These are phyloP conservation scores for Acleris laterana DNA, from an alignment of 2,888 invertebrate species.

Conservation along the genomic window DNA sequence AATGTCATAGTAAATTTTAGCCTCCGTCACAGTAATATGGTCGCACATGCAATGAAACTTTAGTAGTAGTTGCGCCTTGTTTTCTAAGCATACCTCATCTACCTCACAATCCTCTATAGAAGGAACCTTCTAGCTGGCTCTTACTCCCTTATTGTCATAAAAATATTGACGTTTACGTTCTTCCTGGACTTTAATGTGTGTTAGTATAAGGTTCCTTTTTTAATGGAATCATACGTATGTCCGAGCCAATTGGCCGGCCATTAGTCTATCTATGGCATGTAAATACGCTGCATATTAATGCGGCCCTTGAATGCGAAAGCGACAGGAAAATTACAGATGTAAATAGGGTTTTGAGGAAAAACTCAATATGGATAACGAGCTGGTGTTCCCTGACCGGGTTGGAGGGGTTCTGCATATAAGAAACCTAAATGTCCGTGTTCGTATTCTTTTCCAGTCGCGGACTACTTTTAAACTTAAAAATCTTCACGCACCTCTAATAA, in stretches of 20 bases:
- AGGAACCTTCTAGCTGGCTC: not conserved
- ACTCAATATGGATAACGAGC: constrained; percentile 11
- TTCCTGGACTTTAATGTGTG: not conserved
- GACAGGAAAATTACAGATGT: constrained; percentile 52
- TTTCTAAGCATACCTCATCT: too few species aligned
- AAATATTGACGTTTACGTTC: not conserved
- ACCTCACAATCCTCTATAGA: constrained; percentile 18
- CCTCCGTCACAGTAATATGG: too few species aligned
- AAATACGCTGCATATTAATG: constrained; percentile 64
- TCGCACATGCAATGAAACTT: too few species aligned
- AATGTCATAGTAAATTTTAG: too few species aligned
- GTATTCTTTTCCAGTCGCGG: too few species aligned
- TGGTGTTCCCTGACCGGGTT: not conserved
- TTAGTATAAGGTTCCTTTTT: not conserved
- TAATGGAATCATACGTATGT: constrained; percentile 39
- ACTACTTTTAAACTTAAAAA: too few species aligned
- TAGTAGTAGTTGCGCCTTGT: too few species aligned
- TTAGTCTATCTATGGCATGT: constrained; percentile 45
- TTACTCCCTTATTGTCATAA: not conserved
- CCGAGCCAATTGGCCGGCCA: constrained; percentile 50
- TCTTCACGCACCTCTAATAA: too few species aligned
- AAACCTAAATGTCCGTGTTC: too few species aligned
- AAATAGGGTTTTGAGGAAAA: constrained; percentile 51
- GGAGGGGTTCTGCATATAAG: not conserved
- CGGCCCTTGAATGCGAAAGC: constrained; percentile 56